These are phyloP conservation scores for Rhagologus leucostigma DNA, from an alignment of 2,113 vertebrate genomes.

Conservation along the genomic window DNA sequence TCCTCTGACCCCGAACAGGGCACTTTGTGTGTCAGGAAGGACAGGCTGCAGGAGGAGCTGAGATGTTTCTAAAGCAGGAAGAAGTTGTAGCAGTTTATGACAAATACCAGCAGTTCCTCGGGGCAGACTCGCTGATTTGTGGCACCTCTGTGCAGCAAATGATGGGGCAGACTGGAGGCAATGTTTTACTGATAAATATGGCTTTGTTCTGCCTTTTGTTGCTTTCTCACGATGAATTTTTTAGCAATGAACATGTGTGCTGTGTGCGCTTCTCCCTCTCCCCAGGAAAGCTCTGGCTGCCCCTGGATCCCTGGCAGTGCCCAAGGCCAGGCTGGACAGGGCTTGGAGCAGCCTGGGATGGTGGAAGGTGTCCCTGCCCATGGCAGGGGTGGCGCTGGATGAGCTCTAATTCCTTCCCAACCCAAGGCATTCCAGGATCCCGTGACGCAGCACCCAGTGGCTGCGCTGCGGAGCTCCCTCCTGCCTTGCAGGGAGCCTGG, in stretches of 20 bases:
- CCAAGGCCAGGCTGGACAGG: not conserved
- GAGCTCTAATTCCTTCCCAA: not conserved
- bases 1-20: not conserved
- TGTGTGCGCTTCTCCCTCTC: not conserved
- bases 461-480: not conserved
- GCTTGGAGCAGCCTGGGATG: not conserved
- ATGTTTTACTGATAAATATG: accelerated
- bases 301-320: not conserved
- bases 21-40: not conserved
- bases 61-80: accelerated
- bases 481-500: not conserved
- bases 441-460: accelerated
- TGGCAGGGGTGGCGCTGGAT: not conserved
- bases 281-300: not conserved
- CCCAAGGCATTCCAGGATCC: accelerated
- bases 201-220: not conserved
- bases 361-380: not conserved
- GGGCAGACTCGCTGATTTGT: not conserved
- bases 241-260: not conserved
- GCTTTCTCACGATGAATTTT: not conserved
- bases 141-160: not conserved
- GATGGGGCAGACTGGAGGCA: accelerated
- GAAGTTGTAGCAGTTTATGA: not conserved
- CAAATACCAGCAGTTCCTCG: accelerated
- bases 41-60: not conserved